Conservation (phyloP, 1,140 invertebrate genomes). For the Bombus confusus region DNA sequence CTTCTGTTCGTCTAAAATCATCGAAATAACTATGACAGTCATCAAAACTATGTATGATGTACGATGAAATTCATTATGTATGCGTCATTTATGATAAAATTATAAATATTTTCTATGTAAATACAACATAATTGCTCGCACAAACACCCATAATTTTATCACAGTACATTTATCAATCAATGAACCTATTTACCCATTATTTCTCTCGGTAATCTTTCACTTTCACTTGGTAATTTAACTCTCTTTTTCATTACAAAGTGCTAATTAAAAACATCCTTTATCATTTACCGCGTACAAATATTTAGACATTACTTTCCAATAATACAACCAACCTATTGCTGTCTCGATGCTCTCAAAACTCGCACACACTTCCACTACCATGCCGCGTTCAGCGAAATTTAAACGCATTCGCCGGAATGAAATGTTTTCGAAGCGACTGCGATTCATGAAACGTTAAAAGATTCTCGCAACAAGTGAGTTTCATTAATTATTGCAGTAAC, state of each 20-base stretch:
- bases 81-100: background rate
- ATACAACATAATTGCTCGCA: background rate
- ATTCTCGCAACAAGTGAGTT: constrained; percentile 51
- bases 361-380: background rate
- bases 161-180: background rate
- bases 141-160: background rate
- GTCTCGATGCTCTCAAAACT: background rate
- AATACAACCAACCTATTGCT: background rate
- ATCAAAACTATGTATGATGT: background rate
- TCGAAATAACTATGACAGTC: background rate
- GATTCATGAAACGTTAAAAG: constrained; percentile 54
- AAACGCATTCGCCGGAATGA: constrained; percentile 23
- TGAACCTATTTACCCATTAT: background rate
- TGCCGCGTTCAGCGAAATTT: background rate
- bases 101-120: background rate
- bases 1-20: background rate
- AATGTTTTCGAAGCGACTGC: constrained; percentile 37
- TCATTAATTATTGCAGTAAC: constrained; percentile 50
- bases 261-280: background rate
- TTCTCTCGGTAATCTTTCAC: background rate
- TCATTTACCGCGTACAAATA: background rate
- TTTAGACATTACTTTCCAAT: constrained; percentile 4
- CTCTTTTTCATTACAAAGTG: background rate
- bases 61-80: background rate
- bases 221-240: background rate